Evolutionary conservation across 1,140 invertebrate species (phyloP).

Genomic region (Pararge aegeria): DNA sequence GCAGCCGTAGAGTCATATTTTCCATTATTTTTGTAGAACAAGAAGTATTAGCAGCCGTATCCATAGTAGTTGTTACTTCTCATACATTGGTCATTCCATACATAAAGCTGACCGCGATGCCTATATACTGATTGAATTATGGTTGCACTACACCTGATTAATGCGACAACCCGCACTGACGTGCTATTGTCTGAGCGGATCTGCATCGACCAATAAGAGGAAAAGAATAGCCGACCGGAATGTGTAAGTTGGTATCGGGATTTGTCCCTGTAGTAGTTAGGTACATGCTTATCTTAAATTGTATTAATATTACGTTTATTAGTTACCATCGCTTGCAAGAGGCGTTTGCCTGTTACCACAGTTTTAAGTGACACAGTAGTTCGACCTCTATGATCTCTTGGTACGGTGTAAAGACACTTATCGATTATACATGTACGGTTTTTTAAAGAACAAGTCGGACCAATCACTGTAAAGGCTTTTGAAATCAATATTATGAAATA

Average conservation of each 20-base stretch:
- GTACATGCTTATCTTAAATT: conserved; percentile 2
- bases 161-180: conserved; percentile 71
- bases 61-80: conserved; percentile 36
- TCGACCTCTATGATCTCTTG: too few species aligned
- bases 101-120: conserved; percentile 43
- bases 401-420: too few species aligned
- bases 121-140: conserved; percentile 71
- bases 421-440: too few species aligned
- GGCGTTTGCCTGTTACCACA: too few species aligned
- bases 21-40: not conserved
- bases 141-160: conserved; percentile 71
- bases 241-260: conserved; percentile 40
- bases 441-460: too few species aligned
- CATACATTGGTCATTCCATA: conserved; percentile 50
- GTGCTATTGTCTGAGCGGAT: conserved; percentile 70
- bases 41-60: conserved; percentile 16
- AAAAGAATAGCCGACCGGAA: conserved; percentile 43
- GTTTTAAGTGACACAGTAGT: too few species aligned
- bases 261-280: conserved; percentile 47
- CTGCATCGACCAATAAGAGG: conserved; percentile 62
- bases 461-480: too few species aligned
- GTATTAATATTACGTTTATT: conserved; percentile 14
- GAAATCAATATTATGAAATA: too few species aligned
- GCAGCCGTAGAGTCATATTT: too few species aligned
- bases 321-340: not conserved